phyloP scores from a whole-genome alignment of 2,113 vertebrate genomes.

The Poeciliopsis prolifica region DNA sequence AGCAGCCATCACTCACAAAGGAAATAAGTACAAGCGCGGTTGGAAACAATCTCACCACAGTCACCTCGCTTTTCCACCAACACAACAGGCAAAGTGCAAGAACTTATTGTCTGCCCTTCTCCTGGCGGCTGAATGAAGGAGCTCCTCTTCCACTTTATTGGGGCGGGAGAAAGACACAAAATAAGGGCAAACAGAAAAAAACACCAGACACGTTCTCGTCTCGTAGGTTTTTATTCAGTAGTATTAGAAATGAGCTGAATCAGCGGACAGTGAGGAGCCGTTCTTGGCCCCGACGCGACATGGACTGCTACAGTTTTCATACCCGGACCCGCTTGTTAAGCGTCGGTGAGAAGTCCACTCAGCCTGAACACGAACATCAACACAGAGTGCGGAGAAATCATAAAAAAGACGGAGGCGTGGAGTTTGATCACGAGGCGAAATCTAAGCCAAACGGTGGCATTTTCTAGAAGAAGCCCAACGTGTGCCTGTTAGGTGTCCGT shows the following conservation, averaged over 20 bases:
- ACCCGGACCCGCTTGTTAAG: conserved; percentile 51
- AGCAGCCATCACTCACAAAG: conserved; percentile 3
- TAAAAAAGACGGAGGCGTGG: background rate
- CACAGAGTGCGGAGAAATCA: conserved; percentile 36
- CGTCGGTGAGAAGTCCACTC: conserved; percentile 39
- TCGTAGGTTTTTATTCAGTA: conserved; percentile 88
- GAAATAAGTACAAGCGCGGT: conserved; percentile 60
- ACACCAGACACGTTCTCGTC: conserved; percentile 21
- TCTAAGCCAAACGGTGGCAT: conserved; percentile 6
- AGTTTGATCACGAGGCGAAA: conserved; percentile 27
- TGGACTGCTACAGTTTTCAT: conserved; percentile 49
- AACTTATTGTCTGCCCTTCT: background rate
- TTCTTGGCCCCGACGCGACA: conserved; percentile 42
- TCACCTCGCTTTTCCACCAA: conserved; percentile 50
- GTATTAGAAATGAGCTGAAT: conserved; percentile 85
- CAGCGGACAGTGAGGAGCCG: conserved; percentile 69
- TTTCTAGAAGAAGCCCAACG: background rate
- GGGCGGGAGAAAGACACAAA: background rate
- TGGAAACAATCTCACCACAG: conserved; percentile 67
- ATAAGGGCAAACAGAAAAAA: background rate
- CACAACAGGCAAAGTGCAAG: background rate
- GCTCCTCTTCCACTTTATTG: background rate
- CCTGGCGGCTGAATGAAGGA: background rate
- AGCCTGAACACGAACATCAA: conserved; percentile 55
- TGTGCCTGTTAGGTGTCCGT: background rate